phyloP scores from a whole-genome alignment of 37 sponge, comb jelly and placozoan species.

The Hexactinellida sp. region DNA sequence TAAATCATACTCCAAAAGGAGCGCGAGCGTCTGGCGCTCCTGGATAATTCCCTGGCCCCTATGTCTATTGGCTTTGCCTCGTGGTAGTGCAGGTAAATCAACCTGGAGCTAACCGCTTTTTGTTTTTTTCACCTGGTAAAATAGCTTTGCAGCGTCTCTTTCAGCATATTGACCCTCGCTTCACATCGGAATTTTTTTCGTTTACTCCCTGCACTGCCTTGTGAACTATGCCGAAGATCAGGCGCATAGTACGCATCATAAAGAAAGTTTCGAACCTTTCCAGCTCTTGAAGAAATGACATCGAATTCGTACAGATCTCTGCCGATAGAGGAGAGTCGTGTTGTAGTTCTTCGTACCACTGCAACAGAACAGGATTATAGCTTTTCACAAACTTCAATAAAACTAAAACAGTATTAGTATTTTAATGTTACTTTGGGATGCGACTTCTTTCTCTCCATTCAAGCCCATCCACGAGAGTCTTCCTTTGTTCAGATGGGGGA shows the following conservation, averaged over 20 bases:
- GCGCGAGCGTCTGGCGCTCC: too few species aligned
- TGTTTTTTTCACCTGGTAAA: neutral
- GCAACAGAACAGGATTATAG: neutral
- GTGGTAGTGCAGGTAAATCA: neutral
- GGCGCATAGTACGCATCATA: neutral
- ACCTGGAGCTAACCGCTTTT: neutral
- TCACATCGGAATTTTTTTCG: neutral
- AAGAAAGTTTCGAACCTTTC: neutral
- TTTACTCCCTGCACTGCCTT: slow-evolving; percentile 2
- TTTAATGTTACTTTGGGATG: neutral
- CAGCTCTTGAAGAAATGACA: neutral
- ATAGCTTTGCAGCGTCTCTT: neutral
- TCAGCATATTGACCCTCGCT: neutral
- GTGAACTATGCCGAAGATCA: neutral
- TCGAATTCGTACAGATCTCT: neutral
- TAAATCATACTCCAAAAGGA: too few species aligned
- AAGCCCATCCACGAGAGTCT: neutral
- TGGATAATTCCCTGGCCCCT: too few species aligned
- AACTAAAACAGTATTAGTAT: too few species aligned
- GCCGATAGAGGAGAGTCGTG: neutral
- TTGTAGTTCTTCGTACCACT: neutral
- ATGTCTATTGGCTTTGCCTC: neutral
- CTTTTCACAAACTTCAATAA: too few species aligned
- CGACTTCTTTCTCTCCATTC: neutral
- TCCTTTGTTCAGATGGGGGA: neutral